phyloP scores from a whole-genome alignment of 2,113 vertebrate genomes.

The Mustela nigripes region DNA sequence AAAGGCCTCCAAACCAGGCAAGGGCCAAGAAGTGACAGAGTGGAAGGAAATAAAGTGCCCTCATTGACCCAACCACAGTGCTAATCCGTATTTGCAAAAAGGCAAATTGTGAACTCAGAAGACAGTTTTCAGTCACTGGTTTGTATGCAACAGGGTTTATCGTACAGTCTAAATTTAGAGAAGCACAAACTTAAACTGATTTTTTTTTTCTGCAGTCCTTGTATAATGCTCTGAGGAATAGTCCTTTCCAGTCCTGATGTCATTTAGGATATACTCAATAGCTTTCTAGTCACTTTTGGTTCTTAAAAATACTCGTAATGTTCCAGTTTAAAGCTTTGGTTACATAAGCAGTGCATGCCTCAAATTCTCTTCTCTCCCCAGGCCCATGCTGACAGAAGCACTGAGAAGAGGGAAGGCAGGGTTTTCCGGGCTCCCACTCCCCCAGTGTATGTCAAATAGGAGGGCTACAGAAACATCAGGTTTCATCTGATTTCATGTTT shows the following conservation, averaged over 20 bases:
- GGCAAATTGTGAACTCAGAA: background rate
- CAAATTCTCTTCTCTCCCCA: background rate
- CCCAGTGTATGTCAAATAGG: background rate
- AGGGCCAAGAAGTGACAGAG: background rate
- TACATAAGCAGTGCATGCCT: background rate
- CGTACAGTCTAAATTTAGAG: background rate
- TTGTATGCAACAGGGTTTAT: background rate
- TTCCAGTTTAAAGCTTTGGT: background rate
- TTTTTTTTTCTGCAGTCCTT: background rate
- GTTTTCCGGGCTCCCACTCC: background rate
- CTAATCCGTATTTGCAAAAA: background rate
- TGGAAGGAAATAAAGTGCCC: background rate
- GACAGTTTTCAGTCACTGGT: background rate
- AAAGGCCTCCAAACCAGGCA: background rate
- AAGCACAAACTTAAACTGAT: background rate
- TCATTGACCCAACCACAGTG: background rate
- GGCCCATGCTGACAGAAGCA: background rate
- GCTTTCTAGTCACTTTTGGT: background rate
- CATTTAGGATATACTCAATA: background rate
- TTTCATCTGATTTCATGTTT: background rate
- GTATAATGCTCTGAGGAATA: background rate
- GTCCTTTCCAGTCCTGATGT: background rate
- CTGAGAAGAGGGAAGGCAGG: background rate
- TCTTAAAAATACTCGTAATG: slow-evolving; percentile 11
- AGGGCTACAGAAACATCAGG: background rate